Conservation (phyloP, 2,888 invertebrate species). For the Tortrix viridana region DNA sequence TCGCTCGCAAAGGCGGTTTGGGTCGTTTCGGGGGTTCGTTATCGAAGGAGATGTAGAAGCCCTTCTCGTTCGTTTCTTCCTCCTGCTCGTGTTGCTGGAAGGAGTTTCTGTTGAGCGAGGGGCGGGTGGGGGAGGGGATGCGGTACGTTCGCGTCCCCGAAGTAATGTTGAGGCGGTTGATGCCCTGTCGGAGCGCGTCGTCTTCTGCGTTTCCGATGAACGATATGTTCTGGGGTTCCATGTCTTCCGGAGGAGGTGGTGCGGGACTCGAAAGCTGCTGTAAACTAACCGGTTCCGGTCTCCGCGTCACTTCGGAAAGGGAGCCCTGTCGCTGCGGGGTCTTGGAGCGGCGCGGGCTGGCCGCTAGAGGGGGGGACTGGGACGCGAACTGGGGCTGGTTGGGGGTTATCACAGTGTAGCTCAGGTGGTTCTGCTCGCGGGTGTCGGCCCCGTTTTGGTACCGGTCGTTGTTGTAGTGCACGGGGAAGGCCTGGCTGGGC, state of each 20-base stretch:
- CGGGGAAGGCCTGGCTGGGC: conserved; percentile 63
- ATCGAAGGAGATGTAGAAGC: conserved; percentile 97
- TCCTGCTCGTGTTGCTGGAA: conserved; percentile 84
- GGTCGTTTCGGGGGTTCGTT: conserved; percentile 94
- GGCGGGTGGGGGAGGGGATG: conserved; percentile 94
- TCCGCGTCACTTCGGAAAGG: conserved; percentile 58
- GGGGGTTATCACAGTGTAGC: conserved; percentile 82
- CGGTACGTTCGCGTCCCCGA: conserved; percentile 95
- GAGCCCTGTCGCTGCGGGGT: conserved; percentile 85
- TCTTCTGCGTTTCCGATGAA: conserved; percentile 91
- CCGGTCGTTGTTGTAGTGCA: conserved; percentile 76
- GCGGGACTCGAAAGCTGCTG: conserved; percentile 85
- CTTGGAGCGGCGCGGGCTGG: conserved; percentile 86
- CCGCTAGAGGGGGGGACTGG: conserved; percentile 82
- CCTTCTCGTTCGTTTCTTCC: conserved; percentile 87
- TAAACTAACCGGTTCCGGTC: conserved; percentile 73
- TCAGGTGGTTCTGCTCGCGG: conserved; percentile 80
- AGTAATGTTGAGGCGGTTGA: conserved; percentile 92
- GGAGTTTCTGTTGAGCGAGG: conserved; percentile 87
- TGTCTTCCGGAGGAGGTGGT: conserved; percentile 88
- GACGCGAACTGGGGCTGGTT: conserved; percentile 80
- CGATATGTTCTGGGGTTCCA: conserved; percentile 97
- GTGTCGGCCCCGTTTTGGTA: conserved; percentile 20
- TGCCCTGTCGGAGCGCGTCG: conserved; percentile 85
- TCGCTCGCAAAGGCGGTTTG: conserved; percentile 92